These are phyloP conservation scores for Hyles euphorbiae DNA, from an alignment of 1,140 invertebrate genomes.

Conservation along the genomic window DNA sequence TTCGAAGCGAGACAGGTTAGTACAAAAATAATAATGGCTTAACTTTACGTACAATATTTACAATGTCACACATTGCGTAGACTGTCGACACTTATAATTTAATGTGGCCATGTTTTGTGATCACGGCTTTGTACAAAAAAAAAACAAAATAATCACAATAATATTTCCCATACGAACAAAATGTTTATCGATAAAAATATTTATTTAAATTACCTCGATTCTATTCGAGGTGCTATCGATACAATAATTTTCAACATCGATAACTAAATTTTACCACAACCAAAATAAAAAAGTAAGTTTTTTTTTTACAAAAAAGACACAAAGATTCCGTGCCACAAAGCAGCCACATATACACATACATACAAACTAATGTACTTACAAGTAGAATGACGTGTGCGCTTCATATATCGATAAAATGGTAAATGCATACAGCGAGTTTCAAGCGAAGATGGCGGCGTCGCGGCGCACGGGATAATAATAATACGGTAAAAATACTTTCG, in stretches of 20 bases:
- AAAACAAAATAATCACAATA: not conserved
- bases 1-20: constrained; percentile 9
- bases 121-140: not conserved
- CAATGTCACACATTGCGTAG: constrained; percentile 35
- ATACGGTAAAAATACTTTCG: too few relatives aligned
- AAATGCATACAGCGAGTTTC: too few relatives aligned
- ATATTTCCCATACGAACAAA: not conserved
- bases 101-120: not conserved
- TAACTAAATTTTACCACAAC: not conserved
- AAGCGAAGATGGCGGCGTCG: too few relatives aligned
- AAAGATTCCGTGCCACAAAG: too few relatives aligned
- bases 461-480: too few relatives aligned
- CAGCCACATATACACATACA: too few relatives aligned
- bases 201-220: not conserved
- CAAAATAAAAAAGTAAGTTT: not conserved
- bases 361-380: too few relatives aligned
- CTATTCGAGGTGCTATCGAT: not conserved
- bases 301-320: too few relatives aligned
- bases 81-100: constrained; percentile 7
- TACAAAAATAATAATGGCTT: constrained; percentile 24
- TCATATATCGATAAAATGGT: too few relatives aligned
- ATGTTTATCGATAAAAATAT: not conserved
- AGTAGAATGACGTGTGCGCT: too few relatives aligned
- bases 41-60: constrained; percentile 10
- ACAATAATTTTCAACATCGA: not conserved